Evolutionary conservation across 2,113 vertebrate genomes (phyloP).

Genomic region (Engraulis encrasicolus): DNA sequence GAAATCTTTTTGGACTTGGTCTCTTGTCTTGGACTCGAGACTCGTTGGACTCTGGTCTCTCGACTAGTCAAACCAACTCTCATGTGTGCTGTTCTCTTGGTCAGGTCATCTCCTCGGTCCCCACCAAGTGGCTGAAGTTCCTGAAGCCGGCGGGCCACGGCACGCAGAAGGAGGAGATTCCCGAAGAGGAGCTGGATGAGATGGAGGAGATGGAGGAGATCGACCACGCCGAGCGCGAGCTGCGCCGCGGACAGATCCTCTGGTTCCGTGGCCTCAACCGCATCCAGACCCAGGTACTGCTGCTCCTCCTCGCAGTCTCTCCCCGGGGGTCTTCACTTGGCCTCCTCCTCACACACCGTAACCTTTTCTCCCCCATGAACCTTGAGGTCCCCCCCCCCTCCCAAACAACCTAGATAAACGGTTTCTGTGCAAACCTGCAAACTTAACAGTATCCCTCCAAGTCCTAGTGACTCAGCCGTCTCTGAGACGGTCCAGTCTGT

Average conservation of each 20-base stretch:
- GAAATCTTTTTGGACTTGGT: no score
- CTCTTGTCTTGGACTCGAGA: no score
- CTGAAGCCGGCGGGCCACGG: conserved; percentile 96
- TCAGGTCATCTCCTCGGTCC: conserved; percentile 96
- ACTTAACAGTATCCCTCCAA: not conserved
- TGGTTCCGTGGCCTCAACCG: conserved; percentile 99
- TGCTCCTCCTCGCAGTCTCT: not conserved
- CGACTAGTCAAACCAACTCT: not conserved
- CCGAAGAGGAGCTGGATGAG: conserved; percentile 89
- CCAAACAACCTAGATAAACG: conserved; percentile 16
- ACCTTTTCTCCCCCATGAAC: no score
- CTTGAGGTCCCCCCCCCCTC: conserved; percentile 42
- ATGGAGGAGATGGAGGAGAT: conserved; percentile 96
- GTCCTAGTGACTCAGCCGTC: not conserved
- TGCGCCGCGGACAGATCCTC: conserved; percentile 96
- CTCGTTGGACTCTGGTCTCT: no score
- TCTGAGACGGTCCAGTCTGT: not conserved
- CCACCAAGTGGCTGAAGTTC: conserved; percentile 96
- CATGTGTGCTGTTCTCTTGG: not conserved
- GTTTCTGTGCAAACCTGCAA: not conserved
- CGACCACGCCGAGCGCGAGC: conserved; percentile 94
- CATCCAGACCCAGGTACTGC: conserved; percentile 98
- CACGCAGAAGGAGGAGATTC: conserved; percentile 97
- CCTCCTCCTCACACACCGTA: no score
- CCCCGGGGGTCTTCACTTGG: no score